Percentiles rank a stretch among this genome's conserved stretches.
phyloP scores from a whole-genome alignment of 2,797 vertebrate species.

The Chaetophractus vellerosus region DNA sequence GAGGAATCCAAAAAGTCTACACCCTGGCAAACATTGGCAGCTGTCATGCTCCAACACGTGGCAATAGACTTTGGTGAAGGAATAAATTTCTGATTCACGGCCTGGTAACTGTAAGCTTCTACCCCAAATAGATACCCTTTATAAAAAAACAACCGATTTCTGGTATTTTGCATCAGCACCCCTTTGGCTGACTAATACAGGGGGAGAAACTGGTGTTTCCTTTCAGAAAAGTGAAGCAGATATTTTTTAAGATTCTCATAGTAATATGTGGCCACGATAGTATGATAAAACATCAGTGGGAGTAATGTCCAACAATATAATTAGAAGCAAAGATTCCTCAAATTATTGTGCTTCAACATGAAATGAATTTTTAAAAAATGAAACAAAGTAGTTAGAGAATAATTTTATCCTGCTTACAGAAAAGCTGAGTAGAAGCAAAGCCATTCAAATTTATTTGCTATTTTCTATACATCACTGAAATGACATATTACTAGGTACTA shows the following conservation, averaged over 20 bases:
- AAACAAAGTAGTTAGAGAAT: slow-evolving; percentile 53
- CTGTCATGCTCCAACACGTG: too few species aligned
- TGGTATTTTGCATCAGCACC: too few species aligned
- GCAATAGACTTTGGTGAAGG: too few species aligned
- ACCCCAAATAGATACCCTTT: too few species aligned
- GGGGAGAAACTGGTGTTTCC: not conserved
- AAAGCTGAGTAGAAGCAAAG: slow-evolving; percentile 16
- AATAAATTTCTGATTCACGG: too few species aligned
- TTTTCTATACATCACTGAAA: not conserved
- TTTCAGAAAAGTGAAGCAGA: not conserved
- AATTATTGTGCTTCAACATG: slow-evolving; percentile 58
- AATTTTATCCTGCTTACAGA: slow-evolving; percentile 17
- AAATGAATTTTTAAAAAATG: slow-evolving; percentile 1
- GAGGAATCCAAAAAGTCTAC: too few species aligned
- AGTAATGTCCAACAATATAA: slow-evolving; percentile 59
- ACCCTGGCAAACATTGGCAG: too few species aligned
- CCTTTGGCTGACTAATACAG: too few species aligned
- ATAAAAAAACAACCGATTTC: too few species aligned
- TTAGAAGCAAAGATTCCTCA: slow-evolving; percentile 58
- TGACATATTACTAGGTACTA: not conserved
- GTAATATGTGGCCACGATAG: not conserved
- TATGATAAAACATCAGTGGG: not conserved
- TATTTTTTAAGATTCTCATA: slow-evolving; percentile 42
- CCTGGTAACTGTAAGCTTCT: too few species aligned
- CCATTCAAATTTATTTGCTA: slow-evolving; percentile 49